phyloP scores from a whole-genome alignment of 1,140 invertebrate genomes.

The Drosophila micromelanica region DNA sequence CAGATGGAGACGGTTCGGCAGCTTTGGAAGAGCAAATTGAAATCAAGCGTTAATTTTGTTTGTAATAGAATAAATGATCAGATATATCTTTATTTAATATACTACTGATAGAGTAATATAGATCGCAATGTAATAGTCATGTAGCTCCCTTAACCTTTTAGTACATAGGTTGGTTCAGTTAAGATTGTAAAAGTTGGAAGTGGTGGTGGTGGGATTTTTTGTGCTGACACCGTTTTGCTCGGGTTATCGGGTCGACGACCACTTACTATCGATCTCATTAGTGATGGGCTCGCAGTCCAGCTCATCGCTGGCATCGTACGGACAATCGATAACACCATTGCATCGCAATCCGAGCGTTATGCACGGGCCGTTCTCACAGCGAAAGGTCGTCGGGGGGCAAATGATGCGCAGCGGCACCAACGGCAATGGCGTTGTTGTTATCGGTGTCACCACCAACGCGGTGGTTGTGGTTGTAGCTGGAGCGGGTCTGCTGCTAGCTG shows the following conservation, averaged over 20 bases:
- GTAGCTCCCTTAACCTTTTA: slow-evolving; percentile 11
- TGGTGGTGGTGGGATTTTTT: slow-evolving; percentile 23
- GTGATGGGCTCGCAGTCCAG: slow-evolving; percentile 85
- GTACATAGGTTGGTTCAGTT: slow-evolving; percentile 16
- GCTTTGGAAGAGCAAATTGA: slow-evolving; percentile 18
- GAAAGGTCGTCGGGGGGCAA: slow-evolving; percentile 84
- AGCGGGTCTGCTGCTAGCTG: slow-evolving; percentile 14
- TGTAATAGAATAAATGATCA: not conserved
- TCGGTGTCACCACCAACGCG: slow-evolving; percentile 2
- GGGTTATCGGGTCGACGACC: slow-evolving; percentile 16
- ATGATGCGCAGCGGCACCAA: slow-evolving; percentile 49
- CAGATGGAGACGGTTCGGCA: slow-evolving; percentile 1
- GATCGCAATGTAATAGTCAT: not conserved
- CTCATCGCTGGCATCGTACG: slow-evolving; percentile 88
- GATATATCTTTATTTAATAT: too few relatives aligned
- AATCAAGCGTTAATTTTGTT: not conserved
- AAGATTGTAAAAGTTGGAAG: not conserved
- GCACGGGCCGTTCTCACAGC: slow-evolving; percentile 89
- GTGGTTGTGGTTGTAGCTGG: slow-evolving; percentile 7
- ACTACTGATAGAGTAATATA: too few relatives aligned
- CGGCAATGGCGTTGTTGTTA: slow-evolving; percentile 10
- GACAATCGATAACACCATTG: slow-evolving; percentile 88
- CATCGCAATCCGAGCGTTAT: slow-evolving; percentile 86
- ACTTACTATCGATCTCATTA: slow-evolving; percentile 83
- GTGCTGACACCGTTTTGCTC: slow-evolving; percentile 26